Evolutionary conservation across 2,888 invertebrate species (phyloP), one percentile per base, ranked within the genome.

Genomic region (Eupithecia abbreviata): DNA sequence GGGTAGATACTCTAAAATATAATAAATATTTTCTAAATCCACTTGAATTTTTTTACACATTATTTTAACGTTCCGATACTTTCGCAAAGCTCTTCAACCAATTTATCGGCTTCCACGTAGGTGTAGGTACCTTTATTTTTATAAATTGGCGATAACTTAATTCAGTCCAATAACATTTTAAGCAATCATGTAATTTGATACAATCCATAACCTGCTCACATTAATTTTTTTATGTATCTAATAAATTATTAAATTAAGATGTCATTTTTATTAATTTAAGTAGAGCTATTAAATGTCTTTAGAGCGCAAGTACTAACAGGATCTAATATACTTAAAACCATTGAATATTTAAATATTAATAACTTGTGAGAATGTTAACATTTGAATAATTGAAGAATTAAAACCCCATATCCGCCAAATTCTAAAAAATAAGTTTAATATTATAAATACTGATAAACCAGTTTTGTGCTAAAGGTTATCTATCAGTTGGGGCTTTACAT

Each of bases 341-440:
- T 74, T 79, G 76, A 78, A 81, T 76, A 78, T 80, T 74, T 80
- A 73, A 77, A 80, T 76, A 79, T 82, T 79, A 78, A 79, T 79
- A 73, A 69, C 66, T 51, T 73, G 71, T 55, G 72, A 79, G 74
- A 81, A 82, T 82, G 76, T 80, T 74, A 73, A 74, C 74, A 80
- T 81, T 79, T 79, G 69, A 80, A 81, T 80, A 74, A 76, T 55
- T 71, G 42, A 72, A 72, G 62, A 74, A 73, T 76, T 62, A 75
- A 71, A 78, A 74, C 75, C 62, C 75, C 49, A 73, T 75, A 78
- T 78, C 76, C 76, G 78, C 75, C 71, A 78, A 73, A 68, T 66
- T 69, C 15, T 51, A 74, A 75, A 75, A 75, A 73, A 78, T 55
- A 78, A 71, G 71, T 71, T 73, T 30, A 73, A 75, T 66, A 69